Evolutionary conservation across 2,797 vertebrate species (phyloP).

Genomic region (Sebastes matsubarae): DNA sequence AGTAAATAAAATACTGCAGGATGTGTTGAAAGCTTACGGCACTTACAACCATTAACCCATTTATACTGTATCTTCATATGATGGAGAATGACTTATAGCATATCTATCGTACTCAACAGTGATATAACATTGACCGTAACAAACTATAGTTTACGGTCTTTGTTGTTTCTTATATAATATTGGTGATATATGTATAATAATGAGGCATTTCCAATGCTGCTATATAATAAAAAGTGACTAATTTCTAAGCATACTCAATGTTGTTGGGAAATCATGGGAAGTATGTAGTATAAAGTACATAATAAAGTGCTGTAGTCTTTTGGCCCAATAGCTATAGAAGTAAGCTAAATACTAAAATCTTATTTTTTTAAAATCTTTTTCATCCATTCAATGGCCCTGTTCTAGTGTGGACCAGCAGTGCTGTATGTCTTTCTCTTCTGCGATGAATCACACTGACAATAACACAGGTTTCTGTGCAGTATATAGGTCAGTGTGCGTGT

Average conservation of each 20-base stretch:
- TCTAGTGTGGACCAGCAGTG: not conserved
- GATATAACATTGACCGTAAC: not conserved
- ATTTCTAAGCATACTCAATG: not conserved
- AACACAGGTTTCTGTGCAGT: not conserved
- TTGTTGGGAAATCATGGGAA: not conserved
- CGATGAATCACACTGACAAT: not conserved
- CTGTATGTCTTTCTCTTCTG: not conserved
- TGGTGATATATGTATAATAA: not conserved
- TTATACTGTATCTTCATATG: not conserved
- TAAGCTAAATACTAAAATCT: not conserved
- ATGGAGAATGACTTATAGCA: not conserved
- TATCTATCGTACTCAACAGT: not conserved
- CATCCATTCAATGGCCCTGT: not conserved
- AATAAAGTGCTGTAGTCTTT: not conserved
- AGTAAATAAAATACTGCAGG: not conserved
- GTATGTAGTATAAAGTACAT: not conserved
- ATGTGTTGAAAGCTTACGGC: not conserved
- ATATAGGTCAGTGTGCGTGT: not conserved
- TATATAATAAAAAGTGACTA: not conserved
- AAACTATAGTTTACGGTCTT: not conserved
- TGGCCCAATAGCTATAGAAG: not conserved
- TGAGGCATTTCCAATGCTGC: not conserved
- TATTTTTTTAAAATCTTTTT: not conserved
- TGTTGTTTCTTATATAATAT: not conserved
- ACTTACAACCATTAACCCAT: not conserved